Evolutionary conservation across 2,888 invertebrate genomes (phyloP), one percentile per base, ranked within the genome.

Genomic region (Pollenia labialis): DNA sequence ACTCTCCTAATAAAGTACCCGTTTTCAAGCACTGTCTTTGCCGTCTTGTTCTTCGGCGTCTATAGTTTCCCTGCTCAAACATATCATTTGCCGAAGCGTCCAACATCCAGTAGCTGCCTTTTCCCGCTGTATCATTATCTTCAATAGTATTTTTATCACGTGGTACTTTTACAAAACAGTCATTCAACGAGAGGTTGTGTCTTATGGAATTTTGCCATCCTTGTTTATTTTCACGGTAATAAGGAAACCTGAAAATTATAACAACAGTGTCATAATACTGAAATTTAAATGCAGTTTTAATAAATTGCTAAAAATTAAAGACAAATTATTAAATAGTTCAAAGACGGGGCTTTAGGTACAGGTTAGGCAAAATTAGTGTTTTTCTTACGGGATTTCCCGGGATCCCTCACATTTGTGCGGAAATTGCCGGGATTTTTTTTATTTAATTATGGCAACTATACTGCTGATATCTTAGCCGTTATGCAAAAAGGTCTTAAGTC

Each of bases 31-130:
- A 91, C 66, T 93, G 93, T 44, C 95, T 92, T 88, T 95, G 95
- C 14, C 95, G 93, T 75, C 96, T 94, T 64, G 96, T 95, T 89
- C 96, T 94, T 81, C 97, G 93, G 68, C 97, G 94, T 76, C 97
- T 94, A 92, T 97, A 97, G 91, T 97, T 97, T n/a, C 97, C 97
- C 90, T 97, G 96, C 91, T 97, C 97, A 92, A 97, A 97, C 97
- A 97, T 97, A 92, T 97, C 97, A 89, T 95, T 95, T 60, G 96
- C 96, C 77, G 96, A 95, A 0, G 97, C 96, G 91, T 97, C 97
- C 89, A 97, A 92, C 90, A 96, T 96, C 97, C 97, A 97, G 92
- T 96, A 97, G 90, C 96, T 96, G 12, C 97, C 97, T 92, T 97
- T 97, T 1, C 97, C 97, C 6, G 90, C 91, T 71, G 91, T 91